Percentiles rank a stretch among this genome's conserved stretches.
These are phyloP conservation scores for Proisotoma minuta DNA, from an alignment of 2,888 invertebrate species.

Conservation along the genomic window DNA sequence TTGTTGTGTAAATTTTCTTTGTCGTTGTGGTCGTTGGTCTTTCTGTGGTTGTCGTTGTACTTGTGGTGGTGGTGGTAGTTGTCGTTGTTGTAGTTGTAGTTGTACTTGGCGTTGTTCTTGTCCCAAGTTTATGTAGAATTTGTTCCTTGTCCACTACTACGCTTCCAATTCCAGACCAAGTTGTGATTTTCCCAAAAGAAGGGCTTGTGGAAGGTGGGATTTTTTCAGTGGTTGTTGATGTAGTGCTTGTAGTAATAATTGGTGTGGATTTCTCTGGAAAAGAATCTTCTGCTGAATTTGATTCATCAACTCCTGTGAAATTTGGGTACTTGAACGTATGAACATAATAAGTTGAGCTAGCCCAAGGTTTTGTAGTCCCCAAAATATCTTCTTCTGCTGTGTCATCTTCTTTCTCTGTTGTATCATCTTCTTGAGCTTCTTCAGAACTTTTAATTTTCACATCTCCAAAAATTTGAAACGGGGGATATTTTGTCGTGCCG, in stretches of 20 bases:
- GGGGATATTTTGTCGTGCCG: neutral
- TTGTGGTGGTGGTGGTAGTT: slow-evolving; percentile 24
- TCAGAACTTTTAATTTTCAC: neutral
- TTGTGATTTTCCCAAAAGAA: slow-evolving; percentile 23
- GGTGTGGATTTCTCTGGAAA: slow-evolving; percentile 14
- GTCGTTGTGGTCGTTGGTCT: slow-evolving; percentile 45
- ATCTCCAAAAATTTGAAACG: neutral
- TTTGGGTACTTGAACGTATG: slow-evolving; percentile 46
- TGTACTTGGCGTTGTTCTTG: slow-evolving; percentile 28
- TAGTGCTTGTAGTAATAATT: slow-evolving; percentile 20
- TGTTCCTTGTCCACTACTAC: slow-evolving; percentile 13
- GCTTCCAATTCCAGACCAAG: slow-evolving; percentile 23
- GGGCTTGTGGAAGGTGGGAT: slow-evolving; percentile 19
- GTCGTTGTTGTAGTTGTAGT: slow-evolving; percentile 32
- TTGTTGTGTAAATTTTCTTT: neutral
- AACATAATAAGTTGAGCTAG: slow-evolving; percentile 42
- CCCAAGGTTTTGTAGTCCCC: slow-evolving; percentile 42
- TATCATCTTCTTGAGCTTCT: neutral
- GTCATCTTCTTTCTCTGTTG: neutral
- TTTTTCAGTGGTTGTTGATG: slow-evolving; percentile 17
- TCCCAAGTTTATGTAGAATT: neutral
- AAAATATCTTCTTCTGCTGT: neutral
- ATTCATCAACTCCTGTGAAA: slow-evolving; percentile 10
- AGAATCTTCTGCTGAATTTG: slow-evolving; percentile 20
- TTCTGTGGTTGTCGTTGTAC: slow-evolving; percentile 44